These are phyloP conservation scores for Acrobasis suavella DNA, from an alignment of 2,888 invertebrate genomes.

Conservation along the genomic window DNA sequence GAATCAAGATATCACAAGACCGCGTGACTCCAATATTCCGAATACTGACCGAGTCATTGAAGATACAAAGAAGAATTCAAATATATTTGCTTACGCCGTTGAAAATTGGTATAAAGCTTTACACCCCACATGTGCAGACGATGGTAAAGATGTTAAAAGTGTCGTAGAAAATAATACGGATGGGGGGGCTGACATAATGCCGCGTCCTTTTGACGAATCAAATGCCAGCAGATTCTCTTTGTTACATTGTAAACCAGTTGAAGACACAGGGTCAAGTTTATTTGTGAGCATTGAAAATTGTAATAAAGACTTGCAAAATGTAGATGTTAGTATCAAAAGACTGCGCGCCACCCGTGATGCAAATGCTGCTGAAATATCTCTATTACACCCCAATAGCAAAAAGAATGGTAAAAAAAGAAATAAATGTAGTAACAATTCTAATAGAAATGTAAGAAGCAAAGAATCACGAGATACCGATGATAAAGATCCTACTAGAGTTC, in stretches of 20 bases:
- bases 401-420: neutral
- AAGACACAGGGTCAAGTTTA: no score
- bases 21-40: conserved; percentile 42
- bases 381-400: neutral
- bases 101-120: conserved; percentile 6
- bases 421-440: neutral
- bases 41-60: neutral
- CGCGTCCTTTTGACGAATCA: neutral
- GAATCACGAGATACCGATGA: neutral
- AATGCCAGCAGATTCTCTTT: no score
- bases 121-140: neutral
- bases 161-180: neutral
- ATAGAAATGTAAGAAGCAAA: neutral
- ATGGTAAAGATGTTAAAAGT: neutral
- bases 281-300: no score
- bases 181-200: neutral
- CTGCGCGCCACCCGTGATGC: neutral
- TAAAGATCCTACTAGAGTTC: neutral
- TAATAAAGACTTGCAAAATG: no score
- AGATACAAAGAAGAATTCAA: neutral
- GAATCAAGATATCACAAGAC: conserved; percentile 31
- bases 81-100: neutral
- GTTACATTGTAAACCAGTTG: no score
- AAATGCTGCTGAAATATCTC: neutral
- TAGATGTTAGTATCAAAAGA: neutral